Evolutionary conservation across 2,113 vertebrate species (phyloP).

Genomic region (Ivindomyrus marchei): DNA sequence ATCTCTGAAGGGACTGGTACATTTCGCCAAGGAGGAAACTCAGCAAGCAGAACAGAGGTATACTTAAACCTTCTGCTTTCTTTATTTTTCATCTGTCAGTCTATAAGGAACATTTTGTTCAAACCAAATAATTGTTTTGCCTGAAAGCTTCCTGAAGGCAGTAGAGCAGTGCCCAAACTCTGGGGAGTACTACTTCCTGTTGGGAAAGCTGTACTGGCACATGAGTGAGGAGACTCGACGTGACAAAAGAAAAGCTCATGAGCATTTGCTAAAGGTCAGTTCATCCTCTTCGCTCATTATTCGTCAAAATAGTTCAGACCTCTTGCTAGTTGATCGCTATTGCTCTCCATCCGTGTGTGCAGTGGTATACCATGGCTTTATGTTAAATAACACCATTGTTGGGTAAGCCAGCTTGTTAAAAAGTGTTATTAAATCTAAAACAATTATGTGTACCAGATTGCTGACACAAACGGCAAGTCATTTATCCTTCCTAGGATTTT

Average conservation of each 20-base stretch:
- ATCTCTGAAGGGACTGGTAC: slow-evolving; percentile 64
- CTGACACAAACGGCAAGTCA: background rate
- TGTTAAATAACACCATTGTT: background rate
- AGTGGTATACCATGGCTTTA: background rate
- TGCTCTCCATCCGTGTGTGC: background rate
- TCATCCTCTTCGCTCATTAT: background rate
- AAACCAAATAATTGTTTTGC: background rate
- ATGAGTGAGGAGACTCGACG: slow-evolving; percentile 80
- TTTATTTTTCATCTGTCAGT: background rate
- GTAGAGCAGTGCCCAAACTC: slow-evolving; percentile 61
- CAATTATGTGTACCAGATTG: background rate
- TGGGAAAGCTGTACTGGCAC: slow-evolving; percentile 83
- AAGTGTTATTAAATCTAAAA: background rate
- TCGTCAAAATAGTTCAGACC: background rate
- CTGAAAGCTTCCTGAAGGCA: slow-evolving; percentile 73
- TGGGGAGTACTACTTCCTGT: slow-evolving; percentile 74
- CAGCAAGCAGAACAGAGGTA: slow-evolving; percentile 80
- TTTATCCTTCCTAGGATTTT: background rate
- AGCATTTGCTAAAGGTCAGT: slow-evolving; percentile 83
- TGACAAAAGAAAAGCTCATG: slow-evolving; percentile 79
- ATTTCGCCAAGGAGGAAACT: slow-evolving; percentile 64
- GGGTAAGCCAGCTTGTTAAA: background rate
- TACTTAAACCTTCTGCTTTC: background rate
- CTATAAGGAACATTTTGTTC: background rate
- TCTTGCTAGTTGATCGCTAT: background rate